Base-by-base conservation (phyloP, 1,140 invertebrate species). In the Pseudobourletiella spinata region DNA sequence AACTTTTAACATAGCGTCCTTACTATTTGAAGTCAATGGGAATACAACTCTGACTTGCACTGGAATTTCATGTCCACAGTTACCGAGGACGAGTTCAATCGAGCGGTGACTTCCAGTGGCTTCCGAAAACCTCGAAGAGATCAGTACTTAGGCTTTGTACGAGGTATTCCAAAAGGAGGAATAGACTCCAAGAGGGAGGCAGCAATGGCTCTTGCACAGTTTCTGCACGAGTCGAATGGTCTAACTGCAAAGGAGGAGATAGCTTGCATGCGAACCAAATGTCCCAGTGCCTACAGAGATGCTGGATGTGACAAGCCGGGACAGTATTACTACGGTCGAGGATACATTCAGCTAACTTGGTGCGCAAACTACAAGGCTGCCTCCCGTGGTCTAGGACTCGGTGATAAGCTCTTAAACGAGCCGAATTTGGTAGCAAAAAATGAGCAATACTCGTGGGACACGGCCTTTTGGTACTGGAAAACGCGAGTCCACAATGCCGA, bases 201-300 rank as follows among this genome's bases (percentile, higher is more conserved):
- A 3, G 67, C 67, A 0, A 65, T 68, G 67, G 63, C 63, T n/a
- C 46, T 68, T 0, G 56, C 67, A 4, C 59, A 68, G 18, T 65
- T 51, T 30, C 20, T 65, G 8, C 55, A 59, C 2, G 67, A 68
- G 52, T 64, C 67, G 11, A 64, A 60, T 18, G 64, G 67, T 44
- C 56, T 66, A 1, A 32, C 32, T 8, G 46, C 51, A 6, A 63
- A 61, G 22, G 28, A 56, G 22, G 67, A 69, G 42, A 61, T 65
- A n/a, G 48, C 42, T 15, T 69, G 59, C 30, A 1, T 28, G 14
- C 46, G 22, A 18, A 22, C 28, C 22, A 44, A 32, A 20, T 63
- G 66, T 32, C 55, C 61, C 6, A 25, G 22, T 14, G 2, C 2
- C 14, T 64, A 64, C 28, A 2, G 46, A 2, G 22, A 8, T 43